phyloP scores from a whole-genome alignment of 1,140 invertebrate genomes.

The Calosoma granatense region DNA sequence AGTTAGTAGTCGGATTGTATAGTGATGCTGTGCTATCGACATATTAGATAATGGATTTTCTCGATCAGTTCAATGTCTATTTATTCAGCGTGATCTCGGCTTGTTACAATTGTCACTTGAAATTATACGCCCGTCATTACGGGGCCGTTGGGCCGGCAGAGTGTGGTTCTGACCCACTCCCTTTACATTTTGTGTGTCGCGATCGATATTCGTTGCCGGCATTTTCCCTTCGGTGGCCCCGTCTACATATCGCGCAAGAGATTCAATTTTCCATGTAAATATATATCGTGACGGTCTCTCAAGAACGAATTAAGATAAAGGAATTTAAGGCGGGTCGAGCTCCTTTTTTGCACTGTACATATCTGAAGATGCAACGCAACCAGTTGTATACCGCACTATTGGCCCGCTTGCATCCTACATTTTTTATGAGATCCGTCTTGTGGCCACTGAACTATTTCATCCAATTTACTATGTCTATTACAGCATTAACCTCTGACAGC shows the following conservation, averaged over 20 bases:
- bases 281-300: background rate
- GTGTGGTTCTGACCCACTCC: background rate
- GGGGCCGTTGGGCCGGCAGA: background rate
- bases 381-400: too few species aligned
- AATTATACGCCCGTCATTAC: background rate
- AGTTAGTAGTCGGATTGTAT: too few species aligned
- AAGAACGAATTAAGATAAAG: background rate
- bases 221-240: background rate
- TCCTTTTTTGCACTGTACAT: too few species aligned
- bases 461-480: too few species aligned
- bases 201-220: background rate
- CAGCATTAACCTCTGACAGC: too few species aligned
- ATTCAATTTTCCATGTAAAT: constrained; percentile 7
- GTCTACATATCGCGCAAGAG: background rate
- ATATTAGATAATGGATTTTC: background rate
- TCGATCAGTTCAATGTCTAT: background rate
- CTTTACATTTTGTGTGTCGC: background rate
- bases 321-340: background rate
- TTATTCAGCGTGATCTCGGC: background rate
- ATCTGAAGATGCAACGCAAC: too few species aligned
- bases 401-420: too few species aligned
- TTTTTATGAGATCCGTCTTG: too few species aligned
- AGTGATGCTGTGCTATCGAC: background rate
- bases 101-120: constrained; percentile 4
- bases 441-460: too few species aligned